Conservation (phyloP, 2,888 invertebrate species). For the Dilophus febrilis region DNA sequence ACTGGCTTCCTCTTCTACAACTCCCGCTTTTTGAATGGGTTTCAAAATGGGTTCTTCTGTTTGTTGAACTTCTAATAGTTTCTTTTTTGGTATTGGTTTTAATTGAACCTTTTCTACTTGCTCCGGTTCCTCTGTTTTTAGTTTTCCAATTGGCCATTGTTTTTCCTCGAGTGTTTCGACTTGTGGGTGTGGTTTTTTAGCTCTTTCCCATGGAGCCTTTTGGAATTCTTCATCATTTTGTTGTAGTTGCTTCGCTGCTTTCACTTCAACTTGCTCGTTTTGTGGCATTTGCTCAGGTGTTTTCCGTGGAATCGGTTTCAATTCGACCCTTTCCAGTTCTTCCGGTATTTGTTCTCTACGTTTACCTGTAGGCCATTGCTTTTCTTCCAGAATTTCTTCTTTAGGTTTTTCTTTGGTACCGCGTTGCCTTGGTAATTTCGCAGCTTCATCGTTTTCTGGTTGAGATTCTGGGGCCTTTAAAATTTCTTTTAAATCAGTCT, state of each 20-base stretch:
- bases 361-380: slow-evolving; percentile 12
- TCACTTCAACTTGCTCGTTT: slow-evolving; percentile 15
- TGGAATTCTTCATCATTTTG: slow-evolving; percentile 11
- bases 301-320: slow-evolving; percentile 19
- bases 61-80: slow-evolving; percentile 17
- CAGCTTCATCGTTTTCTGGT: slow-evolving; percentile 10
- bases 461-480: not conserved
- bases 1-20: not conserved
- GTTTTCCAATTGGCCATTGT: too few species aligned
- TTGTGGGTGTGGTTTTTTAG: slow-evolving; percentile 1
- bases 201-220: slow-evolving; percentile 9
- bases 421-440: slow-evolving; percentile 6
- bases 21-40: slow-evolving; percentile 6
- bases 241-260: slow-evolving; percentile 13
- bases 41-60: slow-evolving; percentile 4
- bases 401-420: slow-evolving; percentile 5
- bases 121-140: slow-evolving; percentile 15
- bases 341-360: slow-evolving; percentile 10
- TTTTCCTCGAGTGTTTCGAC: slow-evolving; percentile 15
- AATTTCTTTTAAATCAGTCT: not conserved
- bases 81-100: slow-evolving; percentile 6
- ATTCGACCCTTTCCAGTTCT: slow-evolving; percentile 19
- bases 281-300: slow-evolving; percentile 13
- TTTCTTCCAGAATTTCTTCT: slow-evolving; percentile 16
- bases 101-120: slow-evolving; percentile 12